Conservation (phyloP, 2,888 invertebrate species). For the Chymomyza amoena region DNA sequence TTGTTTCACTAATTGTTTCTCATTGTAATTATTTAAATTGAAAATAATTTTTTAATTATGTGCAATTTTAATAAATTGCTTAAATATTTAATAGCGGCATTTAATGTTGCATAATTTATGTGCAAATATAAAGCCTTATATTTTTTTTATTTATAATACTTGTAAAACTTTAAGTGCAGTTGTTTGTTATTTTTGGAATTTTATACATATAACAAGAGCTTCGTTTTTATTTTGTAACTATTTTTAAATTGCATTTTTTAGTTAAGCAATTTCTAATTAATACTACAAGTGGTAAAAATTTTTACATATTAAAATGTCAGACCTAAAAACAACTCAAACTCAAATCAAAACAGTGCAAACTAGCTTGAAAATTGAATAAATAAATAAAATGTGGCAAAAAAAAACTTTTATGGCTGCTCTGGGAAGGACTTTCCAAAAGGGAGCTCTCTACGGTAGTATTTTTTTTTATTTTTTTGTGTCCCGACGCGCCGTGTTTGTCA, state of each 20-base stretch:
- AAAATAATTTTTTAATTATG: conserved; percentile 25
- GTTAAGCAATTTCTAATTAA: background rate
- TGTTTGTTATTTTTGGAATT: background rate
- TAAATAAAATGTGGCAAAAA: conserved; percentile 23
- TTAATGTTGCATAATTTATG: background rate
- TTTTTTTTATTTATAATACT: background rate
- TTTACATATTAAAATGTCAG: conserved; percentile 48
- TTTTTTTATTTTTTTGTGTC: background rate
- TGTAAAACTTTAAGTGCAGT: background rate
- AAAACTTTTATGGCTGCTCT: conserved; percentile 31
- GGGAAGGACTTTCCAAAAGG: background rate
- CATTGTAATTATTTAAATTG: conserved; percentile 26
- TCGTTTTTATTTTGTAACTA: no score
- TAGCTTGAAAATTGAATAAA: conserved; percentile 33
- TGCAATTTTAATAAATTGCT: conserved; percentile 22
- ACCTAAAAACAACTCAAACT: conserved; percentile 28
- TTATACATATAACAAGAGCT: background rate
- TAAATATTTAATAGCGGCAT: conserved; percentile 13
- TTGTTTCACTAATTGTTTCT: conserved; percentile 57
- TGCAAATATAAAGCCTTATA: background rate
- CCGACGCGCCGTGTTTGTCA: background rate
- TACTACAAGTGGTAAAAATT: conserved; percentile 37
- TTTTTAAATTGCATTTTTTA: no score
- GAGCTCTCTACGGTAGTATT: no score
- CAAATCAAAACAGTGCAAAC: background rate